These are phyloP conservation scores for Xenopus petersii DNA, from an alignment of 2,797 vertebrate species.

Conservation along the genomic window DNA sequence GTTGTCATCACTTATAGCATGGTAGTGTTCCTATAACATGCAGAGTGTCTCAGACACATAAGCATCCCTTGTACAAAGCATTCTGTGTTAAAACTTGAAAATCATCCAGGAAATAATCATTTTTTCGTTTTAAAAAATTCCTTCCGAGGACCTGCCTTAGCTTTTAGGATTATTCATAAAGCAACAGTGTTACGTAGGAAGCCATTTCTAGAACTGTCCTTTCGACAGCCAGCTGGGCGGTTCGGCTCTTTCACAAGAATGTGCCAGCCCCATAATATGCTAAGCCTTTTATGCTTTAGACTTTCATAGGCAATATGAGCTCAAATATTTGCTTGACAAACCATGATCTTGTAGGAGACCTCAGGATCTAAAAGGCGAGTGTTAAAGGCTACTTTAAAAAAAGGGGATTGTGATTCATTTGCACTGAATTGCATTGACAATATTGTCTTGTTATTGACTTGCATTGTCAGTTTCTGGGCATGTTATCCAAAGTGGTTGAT, in stretches of 20 bases:
- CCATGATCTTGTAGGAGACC: too few relatives aligned
- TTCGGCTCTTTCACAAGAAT: background rate
- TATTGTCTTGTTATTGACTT: too few relatives aligned
- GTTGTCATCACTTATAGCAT: constrained; percentile 14
- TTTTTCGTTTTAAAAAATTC: constrained; percentile 1
- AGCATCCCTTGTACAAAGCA: background rate
- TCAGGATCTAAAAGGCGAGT: too few relatives aligned
- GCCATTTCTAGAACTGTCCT: background rate
- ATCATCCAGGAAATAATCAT: constrained; percentile 5
- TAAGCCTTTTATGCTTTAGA: background rate
- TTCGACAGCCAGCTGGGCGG: background rate
- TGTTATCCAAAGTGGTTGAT: too few relatives aligned
- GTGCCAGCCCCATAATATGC: background rate
- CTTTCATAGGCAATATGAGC: too few relatives aligned
- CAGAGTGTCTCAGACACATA: constrained; percentile 2
- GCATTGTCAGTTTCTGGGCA: too few relatives aligned
- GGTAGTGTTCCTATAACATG: background rate
- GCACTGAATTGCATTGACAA: too few relatives aligned
- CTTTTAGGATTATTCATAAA: constrained; percentile 2
- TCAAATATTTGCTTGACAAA: too few relatives aligned
- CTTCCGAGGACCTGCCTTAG: background rate
- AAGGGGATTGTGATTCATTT: too few relatives aligned
- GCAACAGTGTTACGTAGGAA: background rate
- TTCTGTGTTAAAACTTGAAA: constrained; percentile 10
- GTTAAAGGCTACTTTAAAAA: too few relatives aligned